phyloP scores from a whole-genome alignment of 2,797 vertebrate species.

The Pachyuromys duprasi region DNA sequence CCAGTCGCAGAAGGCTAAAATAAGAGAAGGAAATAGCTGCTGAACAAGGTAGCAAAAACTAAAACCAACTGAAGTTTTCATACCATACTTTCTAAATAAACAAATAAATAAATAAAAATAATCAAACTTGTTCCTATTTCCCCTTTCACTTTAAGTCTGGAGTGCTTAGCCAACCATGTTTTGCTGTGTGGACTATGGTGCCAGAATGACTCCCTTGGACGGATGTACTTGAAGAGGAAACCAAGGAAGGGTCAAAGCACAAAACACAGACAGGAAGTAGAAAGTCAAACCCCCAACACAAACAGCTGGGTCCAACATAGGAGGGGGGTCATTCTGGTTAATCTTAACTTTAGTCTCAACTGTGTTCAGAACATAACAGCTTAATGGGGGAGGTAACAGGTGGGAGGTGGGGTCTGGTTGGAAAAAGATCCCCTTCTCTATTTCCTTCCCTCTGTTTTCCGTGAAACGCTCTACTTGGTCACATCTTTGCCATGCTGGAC shows the following conservation, averaged over 20 bases:
- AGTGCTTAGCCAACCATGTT: conserved; percentile 63
- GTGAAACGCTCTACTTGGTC: background rate
- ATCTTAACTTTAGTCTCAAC: background rate
- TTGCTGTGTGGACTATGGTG: conserved; percentile 51
- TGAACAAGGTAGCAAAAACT: conserved; percentile 70
- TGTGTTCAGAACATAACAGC: background rate
- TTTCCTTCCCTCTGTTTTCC: background rate
- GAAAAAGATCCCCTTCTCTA: background rate
- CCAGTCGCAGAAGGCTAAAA: conserved; percentile 79
- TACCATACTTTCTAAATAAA: background rate
- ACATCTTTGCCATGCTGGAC: background rate
- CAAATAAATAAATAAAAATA: conserved; percentile 63
- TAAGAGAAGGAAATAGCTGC: background rate
- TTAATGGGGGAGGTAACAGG: background rate
- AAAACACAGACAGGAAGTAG: background rate
- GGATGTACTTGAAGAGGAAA: background rate
- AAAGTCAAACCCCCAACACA: background rate
- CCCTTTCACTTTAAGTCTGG: conserved; percentile 66
- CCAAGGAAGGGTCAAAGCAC: background rate
- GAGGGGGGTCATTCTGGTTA: background rate
- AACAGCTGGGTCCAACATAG: background rate
- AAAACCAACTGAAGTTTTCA: conserved; percentile 80
- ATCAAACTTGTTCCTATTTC: conserved; percentile 61
- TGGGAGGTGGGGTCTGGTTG: background rate
- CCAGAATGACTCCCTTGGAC: background rate